Conservation (phyloP, 2,797 vertebrate species). For the Melanotaenia maccullochi region DNA sequence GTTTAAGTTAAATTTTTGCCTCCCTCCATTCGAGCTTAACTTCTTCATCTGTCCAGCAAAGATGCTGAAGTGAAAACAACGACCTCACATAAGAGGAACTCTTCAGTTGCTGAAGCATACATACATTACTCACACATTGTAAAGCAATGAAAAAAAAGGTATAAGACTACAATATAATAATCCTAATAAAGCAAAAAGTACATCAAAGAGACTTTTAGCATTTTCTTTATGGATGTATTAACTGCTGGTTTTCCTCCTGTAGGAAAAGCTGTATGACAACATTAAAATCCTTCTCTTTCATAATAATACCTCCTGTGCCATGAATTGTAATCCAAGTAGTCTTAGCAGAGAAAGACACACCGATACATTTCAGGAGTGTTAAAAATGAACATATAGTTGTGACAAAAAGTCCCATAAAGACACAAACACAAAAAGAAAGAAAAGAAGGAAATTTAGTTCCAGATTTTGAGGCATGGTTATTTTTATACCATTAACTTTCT, state of each 20-base stretch:
- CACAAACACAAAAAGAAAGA: not conserved
- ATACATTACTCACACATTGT: constrained; percentile 18
- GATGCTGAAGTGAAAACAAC: constrained; percentile 11
- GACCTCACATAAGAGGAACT: constrained; percentile 15
- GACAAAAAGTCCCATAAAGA: no score
- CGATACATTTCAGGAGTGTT: constrained; percentile 6
- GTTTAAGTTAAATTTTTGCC: not conserved
- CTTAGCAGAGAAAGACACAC: constrained; percentile 2
- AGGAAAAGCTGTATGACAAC: not conserved
- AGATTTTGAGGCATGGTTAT: not conserved
- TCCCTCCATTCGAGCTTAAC: constrained; percentile 3
- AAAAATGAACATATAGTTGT: no score
- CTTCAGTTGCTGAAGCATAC: constrained; percentile 1
- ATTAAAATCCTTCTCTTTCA: constrained; percentile 12
- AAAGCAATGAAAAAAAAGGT: constrained; percentile 9
- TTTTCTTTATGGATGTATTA: constrained; percentile 6
- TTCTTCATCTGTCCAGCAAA: constrained; percentile 4
- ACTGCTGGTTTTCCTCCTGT: constrained; percentile 36
- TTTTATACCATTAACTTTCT: not conserved
- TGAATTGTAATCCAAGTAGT: constrained; percentile 18
- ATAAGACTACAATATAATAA: not conserved
- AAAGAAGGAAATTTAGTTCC: not conserved
- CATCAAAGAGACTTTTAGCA: constrained; percentile 19
- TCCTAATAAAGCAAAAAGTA: constrained; percentile 1
- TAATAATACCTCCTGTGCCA: constrained; percentile 46